Evolutionary conservation across 64 coral and sea anemone genomes (phyloP), one percentile per base, ranked within the genome.

Genomic region (Dendronephthya gigantea): DNA sequence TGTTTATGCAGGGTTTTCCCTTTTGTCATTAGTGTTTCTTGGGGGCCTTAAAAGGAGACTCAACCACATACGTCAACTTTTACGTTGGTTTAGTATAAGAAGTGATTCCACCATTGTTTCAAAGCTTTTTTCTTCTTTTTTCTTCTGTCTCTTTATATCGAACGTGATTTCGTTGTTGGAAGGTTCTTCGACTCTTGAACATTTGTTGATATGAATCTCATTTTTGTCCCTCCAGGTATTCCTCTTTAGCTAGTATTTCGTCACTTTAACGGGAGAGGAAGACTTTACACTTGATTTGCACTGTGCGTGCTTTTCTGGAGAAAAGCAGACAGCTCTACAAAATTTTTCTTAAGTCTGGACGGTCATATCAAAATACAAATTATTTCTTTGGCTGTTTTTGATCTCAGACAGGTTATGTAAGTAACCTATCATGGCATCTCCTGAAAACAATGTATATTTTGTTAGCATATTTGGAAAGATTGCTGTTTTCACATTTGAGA

Each of bases 391-490:
- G 40, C 86, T 92, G 48, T 83, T 92, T 49, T 92, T 92, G 48
- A 92, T 92, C 22, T 85, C 85, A 17, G 90, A 92, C 19, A 92
- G 83, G 48, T 92, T 84, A 85, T 92, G 90, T 25, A 89, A 55
- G 82, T 92, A 85, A 58, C 83, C 87, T 58, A 92, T 62, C 14
- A 89, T 92, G 68, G 35, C 29, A 81, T 85, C 52, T 56, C 38
- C 87, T 92, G 87, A 89, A 92, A 92, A 59, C 31, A 59, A 81
- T 19, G 29, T 25, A 70, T 16, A 50, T 50, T 50, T 50, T 50
- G 48, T 50, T 50, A 50, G 48, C 48, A 50, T 50, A 7, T 50
- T 50, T 50, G 48, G 48, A 50, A 50, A 50, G 7, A 50, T 50
- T 50, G 48, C 48, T 7, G 48, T 50, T 50, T 50, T 50, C 16